phyloP scores from a whole-genome alignment of 2,888 invertebrate genomes.

The Sesia apiformis region DNA sequence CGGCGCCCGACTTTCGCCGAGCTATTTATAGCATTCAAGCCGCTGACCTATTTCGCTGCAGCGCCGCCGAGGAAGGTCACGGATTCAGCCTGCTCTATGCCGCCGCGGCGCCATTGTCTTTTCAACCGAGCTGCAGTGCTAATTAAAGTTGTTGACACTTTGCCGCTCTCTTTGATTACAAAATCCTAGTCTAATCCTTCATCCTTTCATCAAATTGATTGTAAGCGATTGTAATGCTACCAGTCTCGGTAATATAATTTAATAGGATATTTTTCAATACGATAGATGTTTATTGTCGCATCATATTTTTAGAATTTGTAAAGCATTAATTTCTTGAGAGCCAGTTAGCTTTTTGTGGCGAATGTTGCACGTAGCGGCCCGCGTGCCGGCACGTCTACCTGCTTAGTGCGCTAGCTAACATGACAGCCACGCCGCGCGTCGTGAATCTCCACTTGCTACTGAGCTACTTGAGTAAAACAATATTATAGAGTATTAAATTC shows the following conservation, averaged over 20 bases:
- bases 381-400: slow-evolving; percentile 46
- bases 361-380: slow-evolving; percentile 10
- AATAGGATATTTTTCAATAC: too few relatives aligned
- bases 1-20: slow-evolving; percentile 70
- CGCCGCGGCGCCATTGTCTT: slow-evolving; percentile 68
- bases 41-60: slow-evolving; percentile 74
- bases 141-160: slow-evolving; percentile 71
- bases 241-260: too few relatives aligned
- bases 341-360: background rate
- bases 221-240: too few relatives aligned
- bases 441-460: too few relatives aligned
- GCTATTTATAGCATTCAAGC: slow-evolving; percentile 74
- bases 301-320: too few relatives aligned
- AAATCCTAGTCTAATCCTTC: slow-evolving; percentile 5
- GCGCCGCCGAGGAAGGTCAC: slow-evolving; percentile 69
- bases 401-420: slow-evolving; percentile 35
- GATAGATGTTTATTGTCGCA: too few relatives aligned
- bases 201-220: slow-evolving; percentile 20
- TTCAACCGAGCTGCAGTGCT: slow-evolving; percentile 63
- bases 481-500: too few relatives aligned
- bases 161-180: slow-evolving; percentile 25
- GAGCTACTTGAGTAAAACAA: too few relatives aligned
- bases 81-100: slow-evolving; percentile 65
- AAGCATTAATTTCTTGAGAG: background rate
- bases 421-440: background rate